Evolutionary conservation across 2,113 vertebrate species (phyloP).

Genomic region (Leptosomus discolor): DNA sequence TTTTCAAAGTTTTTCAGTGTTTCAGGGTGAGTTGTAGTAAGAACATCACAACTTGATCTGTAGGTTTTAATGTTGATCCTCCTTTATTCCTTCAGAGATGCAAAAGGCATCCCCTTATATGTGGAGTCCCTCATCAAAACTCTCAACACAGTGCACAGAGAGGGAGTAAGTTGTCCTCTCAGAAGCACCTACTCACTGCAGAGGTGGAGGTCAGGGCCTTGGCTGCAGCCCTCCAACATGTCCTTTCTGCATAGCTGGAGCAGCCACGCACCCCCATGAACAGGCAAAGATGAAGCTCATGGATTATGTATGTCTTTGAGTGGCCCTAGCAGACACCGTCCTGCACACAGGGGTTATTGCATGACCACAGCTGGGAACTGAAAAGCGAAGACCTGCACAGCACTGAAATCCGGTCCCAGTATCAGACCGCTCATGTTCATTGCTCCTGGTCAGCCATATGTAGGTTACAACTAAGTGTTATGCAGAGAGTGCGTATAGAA

Average conservation of each 20-base stretch:
- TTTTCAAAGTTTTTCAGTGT: not conserved
- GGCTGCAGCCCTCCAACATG: not conserved
- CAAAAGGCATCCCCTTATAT: not conserved
- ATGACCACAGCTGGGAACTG: not conserved
- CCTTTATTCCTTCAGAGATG: not conserved
- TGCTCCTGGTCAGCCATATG: not conserved
- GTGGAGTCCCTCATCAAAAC: not conserved
- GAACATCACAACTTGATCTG: not conserved
- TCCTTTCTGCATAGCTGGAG: not conserved
- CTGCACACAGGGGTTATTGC: not conserved
- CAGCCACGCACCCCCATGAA: not conserved
- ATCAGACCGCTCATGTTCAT: not conserved
- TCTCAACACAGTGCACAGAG: not conserved
- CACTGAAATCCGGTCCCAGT: not conserved
- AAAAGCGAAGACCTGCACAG: not conserved
- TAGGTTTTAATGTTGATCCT: not conserved
- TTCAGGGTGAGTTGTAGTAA: not conserved
- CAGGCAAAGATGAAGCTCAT: not conserved
- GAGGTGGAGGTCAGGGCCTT: not conserved
- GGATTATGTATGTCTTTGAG: accelerated
- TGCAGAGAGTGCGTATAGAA: not conserved
- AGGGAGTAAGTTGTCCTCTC: not conserved
- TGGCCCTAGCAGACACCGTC: not conserved
- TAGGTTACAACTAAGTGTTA: not conserved
- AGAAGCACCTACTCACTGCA: not conserved